A percentile compares a stretch with the other conserved stretches of the same genome.
These are phyloP conservation scores for Drusus annulatus DNA, from an alignment of 1,140 invertebrate species.

Conservation along the genomic window DNA sequence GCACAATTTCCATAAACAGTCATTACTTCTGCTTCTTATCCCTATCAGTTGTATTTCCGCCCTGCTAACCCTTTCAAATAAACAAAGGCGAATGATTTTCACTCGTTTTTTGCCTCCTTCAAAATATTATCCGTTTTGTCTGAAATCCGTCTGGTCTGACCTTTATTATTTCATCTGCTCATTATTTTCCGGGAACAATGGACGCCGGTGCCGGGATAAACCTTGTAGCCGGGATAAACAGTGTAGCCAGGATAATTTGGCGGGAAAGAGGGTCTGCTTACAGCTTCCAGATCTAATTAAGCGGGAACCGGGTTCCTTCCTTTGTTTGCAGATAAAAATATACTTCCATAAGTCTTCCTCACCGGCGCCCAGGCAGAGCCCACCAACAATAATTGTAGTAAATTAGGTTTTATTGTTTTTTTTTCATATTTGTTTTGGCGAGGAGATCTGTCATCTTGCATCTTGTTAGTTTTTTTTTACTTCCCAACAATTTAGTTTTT, in stretches of 20 bases:
- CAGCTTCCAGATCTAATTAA: constrained; percentile 41
- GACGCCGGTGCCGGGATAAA: too few species aligned
- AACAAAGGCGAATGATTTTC: too few species aligned
- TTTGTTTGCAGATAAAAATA: constrained; percentile 38
- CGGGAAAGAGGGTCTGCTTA: constrained; percentile 38
- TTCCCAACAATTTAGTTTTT: too few species aligned
- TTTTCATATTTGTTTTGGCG: neutral
- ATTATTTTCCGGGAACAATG: neutral
- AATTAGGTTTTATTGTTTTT: neutral
- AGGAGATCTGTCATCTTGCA: too few species aligned
- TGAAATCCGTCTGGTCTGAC: constrained; percentile 6
- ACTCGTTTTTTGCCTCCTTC: neutral
- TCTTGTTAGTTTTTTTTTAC: too few species aligned
- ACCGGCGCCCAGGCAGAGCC: neutral
- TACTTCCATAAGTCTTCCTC: constrained; percentile 17
- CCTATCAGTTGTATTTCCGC: too few species aligned
- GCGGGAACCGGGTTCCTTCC: constrained; percentile 23
- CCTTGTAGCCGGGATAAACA: constrained; percentile 30
- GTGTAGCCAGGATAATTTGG: constrained; percentile 21
- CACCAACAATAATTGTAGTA: neutral
- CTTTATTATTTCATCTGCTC: constrained; percentile 35
- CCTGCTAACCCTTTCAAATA: too few species aligned
- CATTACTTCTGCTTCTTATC: too few species aligned
- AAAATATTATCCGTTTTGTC: constrained; percentile 10
- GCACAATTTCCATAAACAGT: too few species aligned